Base-by-base conservation (phyloP, 2,113 vertebrate species). In the Oxyruncus cristatus region DNA sequence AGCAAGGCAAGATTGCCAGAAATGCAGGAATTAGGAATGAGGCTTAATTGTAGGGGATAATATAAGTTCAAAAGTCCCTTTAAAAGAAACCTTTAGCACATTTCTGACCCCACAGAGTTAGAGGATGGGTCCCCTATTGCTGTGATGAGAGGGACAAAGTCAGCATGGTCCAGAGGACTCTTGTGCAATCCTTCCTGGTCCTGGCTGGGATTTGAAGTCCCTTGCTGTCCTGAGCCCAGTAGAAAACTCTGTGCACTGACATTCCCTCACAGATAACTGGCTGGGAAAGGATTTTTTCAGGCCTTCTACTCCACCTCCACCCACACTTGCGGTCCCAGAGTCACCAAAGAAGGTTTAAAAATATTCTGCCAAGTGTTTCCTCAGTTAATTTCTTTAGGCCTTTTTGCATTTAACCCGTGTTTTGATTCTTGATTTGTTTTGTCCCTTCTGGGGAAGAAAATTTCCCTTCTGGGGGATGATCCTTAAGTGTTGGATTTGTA, bases 331-430 rank as follows among this genome's bases (percentile, higher is more conserved):
- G 96, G 84, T 97, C 81, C 85, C 94, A 96, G 82, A 93, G 75
- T 93, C 94, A 97, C 96, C 88, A 97, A 97, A 96, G 74, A 96
- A 86, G 96, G 55, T 95, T 97, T 94, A 85, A 96, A 97, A 95
- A 96, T 96, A 88, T 7, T 78, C 74, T 97, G 92, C 92, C 93
- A 97, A 97, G 94, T 92, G 84, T 93, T 97, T 96, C 39, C 67
- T 97, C 70, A 73, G 85, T 96, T 96, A 87, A 86, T 89, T 88
- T 96, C 66, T 91, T 91, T 42, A 75, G 73, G 14, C n/a, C 32
- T 92, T 78, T 68, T 91, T 81, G 41, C 85, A 33, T 88, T 90
- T 93, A 90, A 95, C 85, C 76, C 52, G 27, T 83, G 14, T 24
- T 89, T 65, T 75, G 39, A 65, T 63, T 81, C 35, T 72, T 84